Evolutionary conservation across 2,797 vertebrate species (phyloP).

Genomic region (Limosa lapponica): DNA sequence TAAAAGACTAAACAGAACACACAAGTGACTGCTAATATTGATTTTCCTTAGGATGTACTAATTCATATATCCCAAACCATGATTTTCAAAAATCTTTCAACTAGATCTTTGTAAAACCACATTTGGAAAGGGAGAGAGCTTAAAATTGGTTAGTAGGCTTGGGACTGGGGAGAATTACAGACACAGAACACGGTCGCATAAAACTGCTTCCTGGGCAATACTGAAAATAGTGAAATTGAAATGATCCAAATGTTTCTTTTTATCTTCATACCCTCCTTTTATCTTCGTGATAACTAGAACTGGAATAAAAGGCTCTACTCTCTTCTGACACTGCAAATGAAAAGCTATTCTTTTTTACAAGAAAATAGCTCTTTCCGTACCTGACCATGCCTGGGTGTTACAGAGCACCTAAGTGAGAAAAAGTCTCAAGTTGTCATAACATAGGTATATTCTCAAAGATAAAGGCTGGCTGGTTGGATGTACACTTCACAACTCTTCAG

Average conservation of each 20-base stretch:
- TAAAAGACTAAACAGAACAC: neutral
- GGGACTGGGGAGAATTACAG: neutral
- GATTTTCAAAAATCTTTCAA: neutral
- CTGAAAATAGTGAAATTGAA: neutral
- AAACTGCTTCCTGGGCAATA: neutral
- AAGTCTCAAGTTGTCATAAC: neutral
- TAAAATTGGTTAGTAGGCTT: neutral
- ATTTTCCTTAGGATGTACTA: neutral
- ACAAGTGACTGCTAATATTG: fast-evolving
- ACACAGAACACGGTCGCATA: neutral
- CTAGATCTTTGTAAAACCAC: neutral
- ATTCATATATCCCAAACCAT: neutral
- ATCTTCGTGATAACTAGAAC: neutral
- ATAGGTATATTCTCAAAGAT: neutral
- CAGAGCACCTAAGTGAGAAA: neutral
- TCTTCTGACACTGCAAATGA: neutral
- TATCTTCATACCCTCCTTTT: neutral
- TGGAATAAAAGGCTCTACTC: neutral
- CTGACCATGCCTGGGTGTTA: neutral
- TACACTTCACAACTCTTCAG: neutral
- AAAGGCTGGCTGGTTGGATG: neutral
- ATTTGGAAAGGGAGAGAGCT: neutral
- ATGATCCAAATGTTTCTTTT: neutral
- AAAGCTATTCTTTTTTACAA: neutral
- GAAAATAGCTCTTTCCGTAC: neutral